A percentile compares a stretch with the other conserved stretches of the same genome.
Conservation (phyloP, 2,113 vertebrate genomes). For the Pseudolaguvia tuberculata region DNA sequence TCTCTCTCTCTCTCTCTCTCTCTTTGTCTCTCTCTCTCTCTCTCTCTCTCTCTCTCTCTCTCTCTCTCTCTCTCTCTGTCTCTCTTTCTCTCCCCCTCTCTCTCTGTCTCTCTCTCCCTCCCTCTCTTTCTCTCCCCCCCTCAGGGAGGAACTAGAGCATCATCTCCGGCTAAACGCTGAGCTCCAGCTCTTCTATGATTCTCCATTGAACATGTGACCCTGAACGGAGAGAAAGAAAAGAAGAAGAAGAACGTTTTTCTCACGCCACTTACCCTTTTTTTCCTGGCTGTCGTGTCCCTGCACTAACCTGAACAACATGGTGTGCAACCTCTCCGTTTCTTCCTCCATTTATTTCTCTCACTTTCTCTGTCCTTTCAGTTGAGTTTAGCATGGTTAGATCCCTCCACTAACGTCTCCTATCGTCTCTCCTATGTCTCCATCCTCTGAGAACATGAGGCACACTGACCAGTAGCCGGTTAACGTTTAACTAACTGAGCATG, state of each 20-base stretch:
- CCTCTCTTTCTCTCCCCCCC: slow-evolving; percentile 39
- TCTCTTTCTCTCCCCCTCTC: neutral
- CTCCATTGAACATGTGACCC: slow-evolving; percentile 36
- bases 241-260: slow-evolving; percentile 40
- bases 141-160: slow-evolving; percentile 86
- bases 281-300: slow-evolving; percentile 46
- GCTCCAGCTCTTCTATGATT: slow-evolving; percentile 26
- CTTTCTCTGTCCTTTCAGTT: slow-evolving; percentile 55
- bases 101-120: neutral
- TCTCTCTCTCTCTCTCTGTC: neutral
- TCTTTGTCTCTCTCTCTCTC: no score
- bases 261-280: slow-evolving; percentile 37
- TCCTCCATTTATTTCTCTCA: slow-evolving; percentile 26
- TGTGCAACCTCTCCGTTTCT: neutral
- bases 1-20: neutral
- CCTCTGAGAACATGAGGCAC: neutral
- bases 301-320: slow-evolving; percentile 50
- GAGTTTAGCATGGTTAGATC: slow-evolving; percentile 63
- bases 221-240: slow-evolving; percentile 50
- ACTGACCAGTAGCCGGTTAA: neutral
- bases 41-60: slow-evolving; percentile 9
- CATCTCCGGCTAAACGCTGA: slow-evolving; percentile 92
- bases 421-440: slow-evolving; percentile 43
- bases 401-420: slow-evolving; percentile 30
- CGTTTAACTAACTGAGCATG: neutral